phyloP scores from a whole-genome alignment of 2,797 vertebrate genomes.

The Anableps anableps region DNA sequence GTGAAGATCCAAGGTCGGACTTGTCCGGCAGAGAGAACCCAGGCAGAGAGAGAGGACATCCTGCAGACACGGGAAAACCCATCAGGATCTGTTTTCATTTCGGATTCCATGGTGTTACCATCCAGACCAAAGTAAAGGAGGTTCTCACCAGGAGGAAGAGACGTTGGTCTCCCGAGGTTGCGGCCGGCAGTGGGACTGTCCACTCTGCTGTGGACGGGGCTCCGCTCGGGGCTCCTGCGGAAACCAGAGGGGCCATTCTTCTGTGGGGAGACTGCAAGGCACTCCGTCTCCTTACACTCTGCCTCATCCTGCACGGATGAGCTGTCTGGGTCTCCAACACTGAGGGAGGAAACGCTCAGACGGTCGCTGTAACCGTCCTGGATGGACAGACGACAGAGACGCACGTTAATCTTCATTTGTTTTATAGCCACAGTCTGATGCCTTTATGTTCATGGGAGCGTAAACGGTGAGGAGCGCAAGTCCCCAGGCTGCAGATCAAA shows the following conservation, averaged over 20 bases:
- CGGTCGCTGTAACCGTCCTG: slow-evolving; percentile 89
- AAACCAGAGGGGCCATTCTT: slow-evolving; percentile 68
- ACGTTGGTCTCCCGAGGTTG: slow-evolving; percentile 70
- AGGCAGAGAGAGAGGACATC: slow-evolving; percentile 69
- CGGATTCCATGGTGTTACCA: neutral
- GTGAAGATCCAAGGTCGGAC: slow-evolving; percentile 87
- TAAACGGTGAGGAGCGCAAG: no score
- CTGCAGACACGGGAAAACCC: slow-evolving; percentile 26
- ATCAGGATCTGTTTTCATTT: neutral
- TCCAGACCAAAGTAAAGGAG: neutral
- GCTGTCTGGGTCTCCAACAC: slow-evolving; percentile 85
- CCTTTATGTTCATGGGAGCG: neutral
- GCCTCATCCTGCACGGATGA: slow-evolving; percentile 87
- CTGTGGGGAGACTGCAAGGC: slow-evolving; percentile 75
- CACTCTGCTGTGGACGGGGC: slow-evolving; percentile 66
- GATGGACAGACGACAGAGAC: neutral
- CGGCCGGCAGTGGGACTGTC: slow-evolving; percentile 82
- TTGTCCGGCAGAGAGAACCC: slow-evolving; percentile 87
- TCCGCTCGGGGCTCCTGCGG: slow-evolving; percentile 75
- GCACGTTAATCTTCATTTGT: neutral
- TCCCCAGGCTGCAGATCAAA: neutral
- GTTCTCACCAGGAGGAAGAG: slow-evolving; percentile 73
- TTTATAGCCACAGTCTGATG: neutral
- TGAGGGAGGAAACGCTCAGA: slow-evolving; percentile 87
- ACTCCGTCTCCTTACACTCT: slow-evolving; percentile 77